Percentiles rank a stretch among this genome's conserved stretches.
Evolutionary conservation across 2,888 invertebrate species (phyloP).

Genomic region (Tenthredo distinguenda): DNA sequence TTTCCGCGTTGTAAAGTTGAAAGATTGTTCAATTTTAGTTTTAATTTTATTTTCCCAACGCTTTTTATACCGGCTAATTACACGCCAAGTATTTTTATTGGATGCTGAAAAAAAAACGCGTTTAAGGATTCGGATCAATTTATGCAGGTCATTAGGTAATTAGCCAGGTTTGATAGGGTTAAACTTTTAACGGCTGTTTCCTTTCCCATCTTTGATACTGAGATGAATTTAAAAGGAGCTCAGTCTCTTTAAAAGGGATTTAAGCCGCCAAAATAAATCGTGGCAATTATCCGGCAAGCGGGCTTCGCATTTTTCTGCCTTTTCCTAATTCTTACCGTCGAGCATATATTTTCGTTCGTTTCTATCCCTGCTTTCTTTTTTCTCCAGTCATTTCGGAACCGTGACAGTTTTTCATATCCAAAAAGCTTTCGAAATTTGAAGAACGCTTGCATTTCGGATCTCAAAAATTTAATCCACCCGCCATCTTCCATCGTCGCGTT

Average conservation of each 20-base stretch:
- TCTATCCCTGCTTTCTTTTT: neutral
- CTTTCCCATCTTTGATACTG: slow-evolving; percentile 26
- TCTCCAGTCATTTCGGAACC: neutral
- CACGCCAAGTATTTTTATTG: neutral
- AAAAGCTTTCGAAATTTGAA: too few relatives aligned
- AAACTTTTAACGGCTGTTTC: slow-evolving; percentile 41
- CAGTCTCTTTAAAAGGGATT: neutral
- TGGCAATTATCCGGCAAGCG: neutral
- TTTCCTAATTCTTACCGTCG: neutral
- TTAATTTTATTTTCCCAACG: neutral
- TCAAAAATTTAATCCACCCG: too few relatives aligned
- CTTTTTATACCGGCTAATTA: neutral
- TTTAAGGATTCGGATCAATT: neutral
- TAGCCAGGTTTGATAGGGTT: neutral
- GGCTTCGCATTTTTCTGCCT: neutral
- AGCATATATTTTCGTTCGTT: neutral
- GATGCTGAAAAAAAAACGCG: neutral
- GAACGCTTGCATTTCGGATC: too few relatives aligned
- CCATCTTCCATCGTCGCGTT: too few relatives aligned
- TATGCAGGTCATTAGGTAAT: slow-evolving; percentile 33
- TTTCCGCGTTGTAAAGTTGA: neutral
- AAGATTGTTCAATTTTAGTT: neutral
- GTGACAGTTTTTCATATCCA: too few relatives aligned
- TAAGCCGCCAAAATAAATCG: neutral
- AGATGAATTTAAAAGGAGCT: slow-evolving; percentile 10